A percentile compares a stretch with the other conserved stretches of the same genome.
Evolutionary conservation across 2,113 vertebrate genomes (phyloP).

Genomic region (Hiodon tergisus): DNA sequence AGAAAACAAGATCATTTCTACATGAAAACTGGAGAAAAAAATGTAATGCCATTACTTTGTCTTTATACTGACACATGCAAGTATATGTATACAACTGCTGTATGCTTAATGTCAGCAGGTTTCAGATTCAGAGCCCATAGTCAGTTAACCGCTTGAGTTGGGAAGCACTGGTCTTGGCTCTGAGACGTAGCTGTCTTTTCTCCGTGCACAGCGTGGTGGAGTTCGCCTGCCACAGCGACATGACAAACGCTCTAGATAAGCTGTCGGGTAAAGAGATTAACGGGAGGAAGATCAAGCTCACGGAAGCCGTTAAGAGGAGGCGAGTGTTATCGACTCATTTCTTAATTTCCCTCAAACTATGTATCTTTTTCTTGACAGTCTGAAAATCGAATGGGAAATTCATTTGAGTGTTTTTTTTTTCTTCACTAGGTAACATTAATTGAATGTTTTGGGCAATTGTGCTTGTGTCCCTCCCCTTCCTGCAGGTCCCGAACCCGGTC

Average conservation of each 20-base stretch:
- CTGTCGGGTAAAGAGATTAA: conserved; percentile 96
- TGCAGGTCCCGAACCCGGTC: conserved; percentile 81
- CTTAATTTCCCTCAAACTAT: conserved; percentile 6
- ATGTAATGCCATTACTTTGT: too few species aligned
- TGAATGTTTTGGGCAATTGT: fast-evolving
- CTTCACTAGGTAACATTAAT: fast-evolving
- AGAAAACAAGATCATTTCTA: too few species aligned
- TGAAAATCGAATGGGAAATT: not conserved
- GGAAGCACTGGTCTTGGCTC: too few species aligned
- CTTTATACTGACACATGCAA: too few species aligned
- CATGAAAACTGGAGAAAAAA: too few species aligned
- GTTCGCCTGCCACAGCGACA: conserved; percentile 89
- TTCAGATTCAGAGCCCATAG: too few species aligned
- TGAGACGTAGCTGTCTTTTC: not conserved
- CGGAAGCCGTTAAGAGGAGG: conserved; percentile 90
- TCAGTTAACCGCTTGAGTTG: too few species aligned
- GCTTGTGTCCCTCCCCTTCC: not conserved
- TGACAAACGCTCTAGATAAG: conserved; percentile 96
- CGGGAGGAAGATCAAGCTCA: conserved; percentile 93
- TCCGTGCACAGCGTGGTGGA: conserved; percentile 79
- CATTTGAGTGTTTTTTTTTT: not conserved
- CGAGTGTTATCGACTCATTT: conserved; percentile 35
- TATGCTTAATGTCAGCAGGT: too few species aligned
- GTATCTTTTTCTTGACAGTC: too few species aligned
- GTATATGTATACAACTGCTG: too few species aligned